A percentile compares a stretch with the other conserved stretches of the same genome.
phyloP scores from a whole-genome alignment of 2,113 vertebrate species.

The Capricornis sumatraensis region DNA sequence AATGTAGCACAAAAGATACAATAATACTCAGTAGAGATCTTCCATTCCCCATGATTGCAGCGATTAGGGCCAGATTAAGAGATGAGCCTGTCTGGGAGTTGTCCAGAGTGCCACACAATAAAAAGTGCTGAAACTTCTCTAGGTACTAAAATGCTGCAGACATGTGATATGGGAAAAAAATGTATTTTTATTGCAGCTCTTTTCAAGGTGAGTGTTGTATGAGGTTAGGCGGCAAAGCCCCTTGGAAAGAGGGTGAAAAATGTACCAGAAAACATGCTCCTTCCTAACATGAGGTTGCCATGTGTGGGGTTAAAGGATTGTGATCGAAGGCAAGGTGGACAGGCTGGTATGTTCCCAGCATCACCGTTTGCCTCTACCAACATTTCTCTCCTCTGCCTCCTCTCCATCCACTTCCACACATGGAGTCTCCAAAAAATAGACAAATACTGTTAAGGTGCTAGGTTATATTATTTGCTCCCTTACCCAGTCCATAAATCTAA shows the following conservation, averaged over 20 bases:
- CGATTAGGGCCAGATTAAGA: background rate
- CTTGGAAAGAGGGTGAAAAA: background rate
- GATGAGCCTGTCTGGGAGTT: background rate
- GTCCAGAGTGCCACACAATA: background rate
- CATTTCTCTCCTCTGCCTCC: background rate
- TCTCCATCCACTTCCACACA: background rate
- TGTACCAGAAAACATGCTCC: background rate
- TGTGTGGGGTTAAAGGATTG: background rate
- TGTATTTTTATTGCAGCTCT: background rate
- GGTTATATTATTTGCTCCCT: background rate
- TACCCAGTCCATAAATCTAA: background rate
- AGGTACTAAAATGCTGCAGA: background rate
- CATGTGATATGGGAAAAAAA: background rate
- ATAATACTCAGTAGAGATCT: background rate
- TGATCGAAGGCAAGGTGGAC: background rate
- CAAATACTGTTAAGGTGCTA: background rate
- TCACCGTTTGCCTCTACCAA: background rate
- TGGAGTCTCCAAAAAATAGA: background rate
- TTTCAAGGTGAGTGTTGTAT: background rate
- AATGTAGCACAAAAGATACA: background rate
- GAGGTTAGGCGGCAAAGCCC: background rate
- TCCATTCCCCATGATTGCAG: background rate
- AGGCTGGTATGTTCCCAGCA: background rate
- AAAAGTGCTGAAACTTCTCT: background rate
- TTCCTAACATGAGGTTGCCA: background rate